Base-by-base conservation (phyloP, 2,113 vertebrate species). In the Merops nubicus region DNA sequence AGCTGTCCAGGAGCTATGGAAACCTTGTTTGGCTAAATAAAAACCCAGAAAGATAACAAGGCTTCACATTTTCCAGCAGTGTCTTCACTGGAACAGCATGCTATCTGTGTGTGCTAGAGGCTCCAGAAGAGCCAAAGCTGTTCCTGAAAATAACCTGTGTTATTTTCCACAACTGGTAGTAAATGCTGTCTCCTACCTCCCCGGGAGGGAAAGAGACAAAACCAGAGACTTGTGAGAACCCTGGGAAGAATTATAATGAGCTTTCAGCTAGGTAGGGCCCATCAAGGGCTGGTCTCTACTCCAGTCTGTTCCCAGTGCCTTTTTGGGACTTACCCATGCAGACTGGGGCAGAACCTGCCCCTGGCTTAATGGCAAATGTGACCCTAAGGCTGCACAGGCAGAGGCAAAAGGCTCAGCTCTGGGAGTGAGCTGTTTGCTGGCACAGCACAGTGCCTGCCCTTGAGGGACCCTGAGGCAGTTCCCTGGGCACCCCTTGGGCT, bases 21-120 rank as follows among this genome's bases (percentile, higher is more conserved):
- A 90, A 92, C 92, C 91, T 94, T 93, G 93, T 81, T 81, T 70
- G 67, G 88, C 94, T 85, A 68, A 87, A 83, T 62, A 88, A 94
- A 92, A 85, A 43, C 0, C 5, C 57, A 69, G 29, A 62, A 62
- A 79, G 87, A 89, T 64, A 74, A 69, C 18, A 82, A 64, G 64
- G 62, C 73, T 94, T 96, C 92, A 86, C 86, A 84, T 96, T 95
- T 93, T 95, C 96, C 93, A 95, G 83, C 76, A 78, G 18, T 0
- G 2, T 40, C 79, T 72, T 72, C 8, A 3, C 68, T 68, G 83
- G 88, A 97, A 91, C 93, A 75, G 79, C 8, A 14, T 0, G 85
- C 60, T 85, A 43, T 43, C 91, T 67, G 70, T 9, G 29, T 43
- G 59, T 64, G 96, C 88, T 84, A 15, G 56, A 81, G 83, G 92